Evolutionary conservation across 2,888 invertebrate genomes (phyloP).

Genomic region (Calliopum simillimum): DNA sequence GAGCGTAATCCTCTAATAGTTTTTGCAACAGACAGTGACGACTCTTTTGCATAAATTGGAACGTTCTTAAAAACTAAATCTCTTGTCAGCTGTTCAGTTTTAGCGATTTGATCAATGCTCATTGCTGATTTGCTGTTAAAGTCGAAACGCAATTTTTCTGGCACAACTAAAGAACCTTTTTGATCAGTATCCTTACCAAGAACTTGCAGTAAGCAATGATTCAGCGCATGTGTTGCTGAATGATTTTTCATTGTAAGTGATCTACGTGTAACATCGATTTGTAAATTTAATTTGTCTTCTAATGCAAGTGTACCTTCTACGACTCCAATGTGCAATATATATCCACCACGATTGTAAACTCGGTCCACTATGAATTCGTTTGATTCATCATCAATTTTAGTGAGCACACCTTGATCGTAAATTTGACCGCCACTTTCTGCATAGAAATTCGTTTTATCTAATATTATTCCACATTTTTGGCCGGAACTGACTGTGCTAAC

Average conservation of each 20-base stretch:
- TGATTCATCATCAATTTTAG: constrained; percentile 84
- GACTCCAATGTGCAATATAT: constrained; percentile 92
- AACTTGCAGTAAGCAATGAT: constrained; percentile 91
- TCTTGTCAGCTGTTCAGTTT: constrained; percentile 84
- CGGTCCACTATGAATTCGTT: constrained; percentile 93
- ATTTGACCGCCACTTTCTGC: constrained; percentile 99
- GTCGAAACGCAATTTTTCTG: constrained; percentile 96
- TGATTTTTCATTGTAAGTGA: constrained; percentile 98
- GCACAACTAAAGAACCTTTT: constrained; percentile 96
- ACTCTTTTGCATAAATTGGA: constrained; percentile 88
- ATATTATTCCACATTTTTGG: constrained; percentile 89
- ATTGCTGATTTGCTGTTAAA: constrained; percentile 95
- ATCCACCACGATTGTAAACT: constrained; percentile 95
- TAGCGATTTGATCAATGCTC: constrained; percentile 87
- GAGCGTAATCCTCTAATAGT: constrained; percentile 92
- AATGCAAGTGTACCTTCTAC: constrained; percentile 86
- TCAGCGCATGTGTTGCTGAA: constrained; percentile 96
- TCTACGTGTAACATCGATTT: constrained; percentile 87
- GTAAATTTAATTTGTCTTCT: constrained; percentile 85
- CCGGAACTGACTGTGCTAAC: constrained; percentile 85
- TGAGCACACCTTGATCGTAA: constrained; percentile 93
- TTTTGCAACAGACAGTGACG: constrained; percentile 86
- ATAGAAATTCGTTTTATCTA: constrained; percentile 95
- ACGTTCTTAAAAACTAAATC: constrained; percentile 81
- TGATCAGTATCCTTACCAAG: constrained; percentile 94